These are phyloP conservation scores for Zaprionus bogoriensis DNA, from an alignment of 2,888 invertebrate species.

Conservation along the genomic window DNA sequence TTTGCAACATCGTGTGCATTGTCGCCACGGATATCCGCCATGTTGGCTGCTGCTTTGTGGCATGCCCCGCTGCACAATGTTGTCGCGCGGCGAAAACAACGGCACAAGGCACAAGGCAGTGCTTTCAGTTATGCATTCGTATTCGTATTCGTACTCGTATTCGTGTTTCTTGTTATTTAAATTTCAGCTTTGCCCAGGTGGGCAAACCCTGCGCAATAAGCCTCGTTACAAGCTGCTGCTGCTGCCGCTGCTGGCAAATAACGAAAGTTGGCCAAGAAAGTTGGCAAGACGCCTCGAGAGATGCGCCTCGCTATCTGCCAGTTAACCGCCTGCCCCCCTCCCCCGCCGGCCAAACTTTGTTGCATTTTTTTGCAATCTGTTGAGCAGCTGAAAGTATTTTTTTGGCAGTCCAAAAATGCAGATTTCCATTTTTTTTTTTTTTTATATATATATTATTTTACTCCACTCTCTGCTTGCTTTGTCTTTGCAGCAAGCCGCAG, in stretches of 20 bases:
- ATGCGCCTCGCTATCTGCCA: no score
- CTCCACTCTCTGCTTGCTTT: slow-evolving; percentile 18
- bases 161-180: slow-evolving; percentile 42
- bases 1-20: slow-evolving; percentile 39
- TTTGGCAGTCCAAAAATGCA: slow-evolving; percentile 15
- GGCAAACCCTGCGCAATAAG: slow-evolving; percentile 36
- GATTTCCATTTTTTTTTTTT: background rate
- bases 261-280: slow-evolving; percentile 57
- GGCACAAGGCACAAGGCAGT: background rate
- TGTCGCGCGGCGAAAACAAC: background rate
- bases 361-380: slow-evolving; percentile 67
- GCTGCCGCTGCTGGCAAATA: slow-evolving; percentile 31
- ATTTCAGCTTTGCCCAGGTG: slow-evolving; percentile 54
- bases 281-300: slow-evolving; percentile 22
- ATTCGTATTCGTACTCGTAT: slow-evolving; percentile 17
- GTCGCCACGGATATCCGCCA: slow-evolving; percentile 77
- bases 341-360: slow-evolving; percentile 24
- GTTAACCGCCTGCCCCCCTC: background rate
- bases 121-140: background rate
- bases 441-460: no score
- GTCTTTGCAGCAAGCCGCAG: slow-evolving; percentile 5
- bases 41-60: slow-evolving; percentile 63
- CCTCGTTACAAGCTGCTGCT: slow-evolving; percentile 33
- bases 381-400: slow-evolving; percentile 41
- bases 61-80: slow-evolving; percentile 59